Evolutionary conservation across 2,888 invertebrate species (phyloP), one percentile per base, ranked within the genome.

Genomic region (Dolichopus griseipennis): DNA sequence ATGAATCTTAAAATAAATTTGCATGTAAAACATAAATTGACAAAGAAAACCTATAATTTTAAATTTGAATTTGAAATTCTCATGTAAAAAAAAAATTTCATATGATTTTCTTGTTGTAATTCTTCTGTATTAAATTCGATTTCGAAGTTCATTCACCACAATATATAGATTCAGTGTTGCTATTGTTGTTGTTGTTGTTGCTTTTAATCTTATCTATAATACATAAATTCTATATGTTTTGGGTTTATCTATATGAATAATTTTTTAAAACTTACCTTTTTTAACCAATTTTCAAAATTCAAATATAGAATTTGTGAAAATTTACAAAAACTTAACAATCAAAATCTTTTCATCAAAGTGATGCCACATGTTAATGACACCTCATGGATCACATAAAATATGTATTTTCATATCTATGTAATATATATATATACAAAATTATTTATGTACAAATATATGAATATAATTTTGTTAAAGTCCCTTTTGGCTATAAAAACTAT

Each of bases 321-420:
- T 52, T 52, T 52, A 3, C 18, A 52, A n/a, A 52, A 52, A 52
- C 15, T n/a, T 18, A 52, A 37, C 9, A 52, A 52, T 52, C 52
- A 52, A 52, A 52, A 52, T 52, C n/a, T 18, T 52, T 52, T 18
- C 52, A 41, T 41, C 41, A 52, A 52, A 15, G 2, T 52, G 52
- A 52, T 52, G 52, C 52, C 52, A 52, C 52, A 52, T 52, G 52
- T 52, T 52, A 52, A 52, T 52, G 52, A 52, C 52, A 52, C 52
- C 52, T 52, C 52, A 52, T 52, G 52, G 52, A 52, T 52, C 52
- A 52, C 52, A 52, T 52, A 12, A 52, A 4, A 10, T 37, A 37
- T 37, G 12, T 37, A 37, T 37, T 34, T 34, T 1, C 12, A 37
- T 12, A 8, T 37, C 3, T 37, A 37, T 37, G 2, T 37, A 7